A percentile compares a stretch with the other conserved stretches of the same genome.
These are phyloP conservation scores for Drosophila albomicans DNA, from an alignment of 1,140 invertebrate species.

Conservation along the genomic window DNA sequence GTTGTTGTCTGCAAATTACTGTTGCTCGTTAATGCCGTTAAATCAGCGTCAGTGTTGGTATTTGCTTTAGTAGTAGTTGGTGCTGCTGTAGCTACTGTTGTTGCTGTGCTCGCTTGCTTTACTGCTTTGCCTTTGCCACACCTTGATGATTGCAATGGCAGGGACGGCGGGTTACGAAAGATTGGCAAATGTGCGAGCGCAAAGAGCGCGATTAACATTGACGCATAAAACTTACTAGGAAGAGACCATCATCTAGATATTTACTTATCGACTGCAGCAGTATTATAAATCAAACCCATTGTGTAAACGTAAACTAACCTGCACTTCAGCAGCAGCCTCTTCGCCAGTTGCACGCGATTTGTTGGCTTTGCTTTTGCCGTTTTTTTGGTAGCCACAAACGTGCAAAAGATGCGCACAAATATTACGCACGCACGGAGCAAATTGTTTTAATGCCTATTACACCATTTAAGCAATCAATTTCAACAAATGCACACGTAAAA, in stretches of 20 bases:
- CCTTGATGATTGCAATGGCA: constrained; percentile 56
- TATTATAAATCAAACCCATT: constrained; percentile 33
- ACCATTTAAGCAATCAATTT: constrained; percentile 46
- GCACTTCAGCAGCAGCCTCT: constrained; percentile 45
- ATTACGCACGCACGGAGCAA: constrained; percentile 37
- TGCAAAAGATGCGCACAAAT: constrained; percentile 33
- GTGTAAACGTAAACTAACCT: constrained; percentile 53
- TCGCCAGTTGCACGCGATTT: constrained; percentile 33
- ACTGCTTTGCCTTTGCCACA: constrained; percentile 68
- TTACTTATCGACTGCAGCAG: constrained; percentile 25
- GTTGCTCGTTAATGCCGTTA: constrained; percentile 52
- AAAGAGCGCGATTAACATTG: constrained; percentile 81
- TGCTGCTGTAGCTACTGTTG: constrained; percentile 16
- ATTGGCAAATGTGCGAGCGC: constrained; percentile 77
- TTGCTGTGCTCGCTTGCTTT: constrained; percentile 37
- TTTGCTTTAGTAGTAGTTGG: constrained; percentile 36
- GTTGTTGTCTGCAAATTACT: constrained; percentile 50
- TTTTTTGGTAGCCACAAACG: constrained; percentile 10
- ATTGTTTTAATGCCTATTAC: constrained; percentile 38
- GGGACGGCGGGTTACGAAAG: constrained; percentile 58
- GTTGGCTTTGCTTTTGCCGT: constrained; percentile 3
- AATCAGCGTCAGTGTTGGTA: constrained; percentile 33
- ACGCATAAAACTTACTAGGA: constrained; percentile 68
- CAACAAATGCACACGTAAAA: constrained; percentile 52
- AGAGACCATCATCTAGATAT: constrained; percentile 32